Conservation (phyloP, 2,113 vertebrate species). For the Megatriorchis doriae region DNA sequence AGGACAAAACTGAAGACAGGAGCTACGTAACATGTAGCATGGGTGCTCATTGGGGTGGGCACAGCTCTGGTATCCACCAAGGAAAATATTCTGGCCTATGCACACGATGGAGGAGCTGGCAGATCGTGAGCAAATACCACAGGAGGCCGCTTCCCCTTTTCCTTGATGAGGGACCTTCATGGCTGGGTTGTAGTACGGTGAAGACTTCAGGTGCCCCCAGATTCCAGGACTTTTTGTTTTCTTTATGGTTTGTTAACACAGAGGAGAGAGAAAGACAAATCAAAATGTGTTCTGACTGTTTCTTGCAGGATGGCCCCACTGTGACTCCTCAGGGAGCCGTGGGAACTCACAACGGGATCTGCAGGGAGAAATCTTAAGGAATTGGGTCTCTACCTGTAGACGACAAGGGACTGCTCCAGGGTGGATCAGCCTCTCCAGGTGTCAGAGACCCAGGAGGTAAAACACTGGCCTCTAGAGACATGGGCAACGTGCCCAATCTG, state of each 20-base stretch:
- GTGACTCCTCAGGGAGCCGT: not conserved
- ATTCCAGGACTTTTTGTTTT: not conserved
- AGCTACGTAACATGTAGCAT: rapidly evolving
- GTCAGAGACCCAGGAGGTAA: not conserved
- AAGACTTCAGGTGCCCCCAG: not conserved
- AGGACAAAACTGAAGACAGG: not conserved
- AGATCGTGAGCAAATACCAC: not conserved
- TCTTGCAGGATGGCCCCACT: not conserved
- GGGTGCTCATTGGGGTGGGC: rapidly evolving
- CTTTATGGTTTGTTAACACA: not conserved
- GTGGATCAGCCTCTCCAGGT: not conserved
- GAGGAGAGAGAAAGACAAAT: not conserved
- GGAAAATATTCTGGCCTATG: not conserved
- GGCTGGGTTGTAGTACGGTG: too few relatives aligned
- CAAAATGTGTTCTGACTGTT: not conserved
- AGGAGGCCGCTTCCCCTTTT: not conserved
- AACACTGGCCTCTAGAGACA: not conserved
- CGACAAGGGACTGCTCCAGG: rapidly evolving
- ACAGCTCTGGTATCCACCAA: not conserved
- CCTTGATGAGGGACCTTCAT: not conserved
- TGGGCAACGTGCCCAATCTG: not conserved
- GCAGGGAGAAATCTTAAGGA: not conserved
- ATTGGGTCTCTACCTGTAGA: not conserved
- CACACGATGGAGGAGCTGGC: rapidly evolving
- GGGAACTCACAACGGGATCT: not conserved